These are phyloP conservation scores for Maconellicoccus hirsutus DNA, from an alignment of 1,140 invertebrate genomes.

Conservation along the genomic window DNA sequence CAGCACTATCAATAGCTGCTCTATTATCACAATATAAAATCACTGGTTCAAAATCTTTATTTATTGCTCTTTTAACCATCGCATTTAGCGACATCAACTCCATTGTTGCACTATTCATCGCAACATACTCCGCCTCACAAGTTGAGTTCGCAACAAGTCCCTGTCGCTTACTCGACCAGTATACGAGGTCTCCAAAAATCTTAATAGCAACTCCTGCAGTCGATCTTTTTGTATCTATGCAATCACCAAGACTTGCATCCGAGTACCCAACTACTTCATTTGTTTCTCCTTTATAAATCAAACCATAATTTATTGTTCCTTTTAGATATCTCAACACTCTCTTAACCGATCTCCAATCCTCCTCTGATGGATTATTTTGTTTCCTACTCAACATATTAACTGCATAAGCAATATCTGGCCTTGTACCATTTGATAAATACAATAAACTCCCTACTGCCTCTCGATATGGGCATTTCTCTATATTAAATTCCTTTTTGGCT, in stretches of 20 bases:
- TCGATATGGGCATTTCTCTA: slow-evolving; percentile 29
- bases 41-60: not conserved
- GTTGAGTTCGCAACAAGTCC: slow-evolving; percentile 28
- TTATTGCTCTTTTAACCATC: slow-evolving; percentile 23
- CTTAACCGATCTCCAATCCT: slow-evolving; percentile 31
- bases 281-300: slow-evolving; percentile 23
- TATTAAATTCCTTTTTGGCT: slow-evolving; percentile 19
- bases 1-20: slow-evolving; percentile 30
- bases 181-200: slow-evolving; percentile 26
- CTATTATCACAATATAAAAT: slow-evolving; percentile 31
- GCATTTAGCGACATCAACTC: slow-evolving; percentile 25
- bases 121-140: slow-evolving; percentile 32
- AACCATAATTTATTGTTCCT: slow-evolving; percentile 26
- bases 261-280: slow-evolving; percentile 25
- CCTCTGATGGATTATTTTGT: slow-evolving; percentile 27
- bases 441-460: slow-evolving; percentile 34
- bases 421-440: slow-evolving; percentile 33
- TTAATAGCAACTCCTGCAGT: slow-evolving; percentile 29
- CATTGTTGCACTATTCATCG: slow-evolving; percentile 29
- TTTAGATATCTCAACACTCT: slow-evolving; percentile 32
- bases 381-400: slow-evolving; percentile 31
- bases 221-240: slow-evolving; percentile 30
- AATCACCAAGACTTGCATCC: slow-evolving; percentile 28
- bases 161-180: slow-evolving; percentile 30
- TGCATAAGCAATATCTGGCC: slow-evolving; percentile 37